Evolutionary conservation across 2,797 vertebrate genomes (phyloP).

Genomic region (Lagocephalus sceleratus): DNA sequence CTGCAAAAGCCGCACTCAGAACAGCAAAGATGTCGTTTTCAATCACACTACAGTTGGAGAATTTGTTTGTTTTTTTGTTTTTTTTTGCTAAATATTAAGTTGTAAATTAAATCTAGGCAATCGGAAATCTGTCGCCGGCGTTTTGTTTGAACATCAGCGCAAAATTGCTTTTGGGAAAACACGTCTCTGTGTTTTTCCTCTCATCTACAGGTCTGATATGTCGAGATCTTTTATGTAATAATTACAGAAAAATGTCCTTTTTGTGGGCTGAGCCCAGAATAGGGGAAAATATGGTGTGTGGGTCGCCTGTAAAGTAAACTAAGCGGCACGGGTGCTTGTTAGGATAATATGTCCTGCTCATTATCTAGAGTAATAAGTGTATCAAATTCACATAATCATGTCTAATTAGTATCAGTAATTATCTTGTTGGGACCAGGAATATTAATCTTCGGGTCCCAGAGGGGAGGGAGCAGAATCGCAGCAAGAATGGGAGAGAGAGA

Average conservation of each 20-base stretch:
- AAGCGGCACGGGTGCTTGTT: conserved; percentile 81
- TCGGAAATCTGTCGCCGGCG: too few species aligned
- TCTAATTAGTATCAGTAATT: conserved; percentile 99
- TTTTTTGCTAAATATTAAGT: background rate
- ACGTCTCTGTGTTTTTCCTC: conserved; percentile 20
- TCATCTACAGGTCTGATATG: conserved; percentile 44
- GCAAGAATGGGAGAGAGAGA: conserved; percentile 74
- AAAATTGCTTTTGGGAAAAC: conserved; percentile 42
- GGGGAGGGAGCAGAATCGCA: conserved; percentile 81
- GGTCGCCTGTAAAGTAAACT: conserved; percentile 77
- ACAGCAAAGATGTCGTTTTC: background rate
- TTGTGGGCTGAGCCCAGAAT: conserved; percentile 69
- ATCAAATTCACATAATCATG: conserved; percentile 98
- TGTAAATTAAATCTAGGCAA: background rate
- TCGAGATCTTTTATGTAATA: conserved; percentile 53
- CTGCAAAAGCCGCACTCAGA: conserved; percentile 2
- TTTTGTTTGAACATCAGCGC: too few species aligned
- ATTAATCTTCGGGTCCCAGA: conserved; percentile 90
- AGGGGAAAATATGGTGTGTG: conserved; percentile 69
- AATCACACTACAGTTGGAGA: too few species aligned
- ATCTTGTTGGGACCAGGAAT: conserved; percentile 92
- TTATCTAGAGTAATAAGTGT: conserved; percentile 92
- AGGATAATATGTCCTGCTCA: conserved; percentile 85
- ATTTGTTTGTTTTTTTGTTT: background rate
- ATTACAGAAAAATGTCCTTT: conserved; percentile 63